Evolutionary conservation across 2,797 vertebrate genomes (phyloP), one percentile per base, ranked within the genome.

Genomic region (Melanotaenia maccullochi): DNA sequence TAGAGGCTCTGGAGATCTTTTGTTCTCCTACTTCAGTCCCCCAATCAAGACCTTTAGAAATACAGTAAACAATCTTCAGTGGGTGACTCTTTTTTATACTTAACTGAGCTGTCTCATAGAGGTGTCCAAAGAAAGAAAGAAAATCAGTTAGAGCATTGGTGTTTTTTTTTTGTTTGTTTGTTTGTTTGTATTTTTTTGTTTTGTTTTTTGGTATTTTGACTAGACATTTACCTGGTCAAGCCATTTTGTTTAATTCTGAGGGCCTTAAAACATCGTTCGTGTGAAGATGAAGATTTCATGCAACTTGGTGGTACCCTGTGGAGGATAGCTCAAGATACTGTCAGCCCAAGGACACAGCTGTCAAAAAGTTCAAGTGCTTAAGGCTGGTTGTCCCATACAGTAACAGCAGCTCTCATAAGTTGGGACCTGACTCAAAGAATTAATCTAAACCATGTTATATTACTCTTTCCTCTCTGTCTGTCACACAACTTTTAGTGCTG

Each of bases 391-490:
- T 77, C 84, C 75, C 75, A 79, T 58, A 87, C 76, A 85, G 82
- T 84, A 59, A 79, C 64, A 79, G 83, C 67, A 7, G 49, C 87
- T 88, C 75, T 91, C 76, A 84, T 90, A 88, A 89, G 76, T 66
- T 13, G 18, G 28, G 62, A 75, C 76, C 81, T 84, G 85, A 79
- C 87, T 79, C 81, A 86, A 71, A 81, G 60, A 75, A 84, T 81
- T 83, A 86, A 89, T 85, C 64, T 86, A 73, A 83, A 87, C 72
- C 68, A 55, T 83, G 75, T 82, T 84, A 85, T 49, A 65, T 70
- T 84, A 63, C 71, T 69, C 28, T 68, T 81, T 79, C 65, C 68
- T 63, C 35, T 65, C 35, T 63, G 62, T 75, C 70, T 81, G 77
- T 60, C 76, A 44, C 66, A 76, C 65, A 70, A 71, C 66, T 71